Evolutionary conservation across 2,113 vertebrate species (phyloP).

Genomic region (Equus przewalskii): DNA sequence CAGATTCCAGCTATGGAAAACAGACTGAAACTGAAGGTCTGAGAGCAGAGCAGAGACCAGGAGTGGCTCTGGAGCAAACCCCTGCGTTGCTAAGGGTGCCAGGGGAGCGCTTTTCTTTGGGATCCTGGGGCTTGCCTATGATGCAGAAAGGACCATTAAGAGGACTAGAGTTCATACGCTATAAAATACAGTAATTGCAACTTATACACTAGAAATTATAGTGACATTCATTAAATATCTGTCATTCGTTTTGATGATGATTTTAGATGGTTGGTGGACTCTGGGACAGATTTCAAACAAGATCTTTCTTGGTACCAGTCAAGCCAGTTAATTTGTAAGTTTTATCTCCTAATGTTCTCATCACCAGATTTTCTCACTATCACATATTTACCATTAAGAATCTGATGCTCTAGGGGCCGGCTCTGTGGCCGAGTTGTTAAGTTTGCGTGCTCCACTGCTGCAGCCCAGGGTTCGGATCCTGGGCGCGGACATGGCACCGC

Average conservation of each 20-base stretch:
- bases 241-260: neutral
- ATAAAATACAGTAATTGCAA: too few species aligned
- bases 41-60: neutral
- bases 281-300: slow-evolving; percentile 89
- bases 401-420: too few species aligned
- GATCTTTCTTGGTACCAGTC: slow-evolving; percentile 78
- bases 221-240: neutral
- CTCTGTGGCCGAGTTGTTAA: too few species aligned
- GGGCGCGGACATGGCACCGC: too few species aligned
- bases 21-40: neutral
- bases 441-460: too few species aligned
- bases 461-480: too few species aligned
- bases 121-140: accelerated
- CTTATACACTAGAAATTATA: too few species aligned
- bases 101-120: neutral
- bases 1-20: neutral
- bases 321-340: slow-evolving; percentile 89
- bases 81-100: too few species aligned
- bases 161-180: accelerated
- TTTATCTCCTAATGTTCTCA: neutral
- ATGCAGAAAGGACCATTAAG: accelerated
- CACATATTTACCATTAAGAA: neutral
- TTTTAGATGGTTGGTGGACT: slow-evolving; percentile 87
- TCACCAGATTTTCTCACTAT: neutral
- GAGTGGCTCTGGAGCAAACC: neutral